These are phyloP conservation scores for Ceyx erithaca DNA, from an alignment of 2,797 vertebrate species.

Conservation along the genomic window DNA sequence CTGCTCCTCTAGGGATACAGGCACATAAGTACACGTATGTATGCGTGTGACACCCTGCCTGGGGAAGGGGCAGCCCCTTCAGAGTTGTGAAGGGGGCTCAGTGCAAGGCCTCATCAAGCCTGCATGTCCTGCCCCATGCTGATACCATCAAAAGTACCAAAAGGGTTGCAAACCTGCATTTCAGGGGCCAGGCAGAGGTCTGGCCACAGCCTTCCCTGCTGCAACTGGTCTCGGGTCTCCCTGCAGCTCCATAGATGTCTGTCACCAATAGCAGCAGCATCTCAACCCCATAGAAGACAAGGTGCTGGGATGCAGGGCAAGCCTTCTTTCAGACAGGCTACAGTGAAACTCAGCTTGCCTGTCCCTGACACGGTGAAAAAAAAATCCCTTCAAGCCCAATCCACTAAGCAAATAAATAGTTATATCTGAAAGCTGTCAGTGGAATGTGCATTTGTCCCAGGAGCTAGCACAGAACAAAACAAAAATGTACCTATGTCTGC, in stretches of 20 bases:
- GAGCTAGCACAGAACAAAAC: neutral
- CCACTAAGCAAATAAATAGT: neutral
- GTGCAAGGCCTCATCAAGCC: neutral
- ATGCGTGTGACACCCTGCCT: fast-evolving
- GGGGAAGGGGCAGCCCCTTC: neutral
- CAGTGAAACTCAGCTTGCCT: neutral
- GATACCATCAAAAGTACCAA: neutral
- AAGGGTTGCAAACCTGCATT: fast-evolving
- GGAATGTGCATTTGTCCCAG: neutral
- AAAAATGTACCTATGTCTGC: neutral
- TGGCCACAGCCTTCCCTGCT: neutral
- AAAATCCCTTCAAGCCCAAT: neutral
- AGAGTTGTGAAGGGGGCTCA: neutral
- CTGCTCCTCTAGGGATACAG: neutral
- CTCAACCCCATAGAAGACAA: neutral
- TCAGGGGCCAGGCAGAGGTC: neutral
- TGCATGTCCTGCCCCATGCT: fast-evolving
- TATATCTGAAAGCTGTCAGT: neutral
- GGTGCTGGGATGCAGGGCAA: neutral
- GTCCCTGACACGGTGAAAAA: neutral
- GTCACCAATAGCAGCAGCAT: neutral
- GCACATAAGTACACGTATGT: fast-evolving
- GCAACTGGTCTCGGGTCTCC: fast-evolving
- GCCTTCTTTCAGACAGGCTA: neutral
- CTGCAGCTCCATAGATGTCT: neutral